These are phyloP conservation scores for Gymnoscelis rufifasciata DNA, from an alignment of 2,888 invertebrate genomes.

Conservation along the genomic window DNA sequence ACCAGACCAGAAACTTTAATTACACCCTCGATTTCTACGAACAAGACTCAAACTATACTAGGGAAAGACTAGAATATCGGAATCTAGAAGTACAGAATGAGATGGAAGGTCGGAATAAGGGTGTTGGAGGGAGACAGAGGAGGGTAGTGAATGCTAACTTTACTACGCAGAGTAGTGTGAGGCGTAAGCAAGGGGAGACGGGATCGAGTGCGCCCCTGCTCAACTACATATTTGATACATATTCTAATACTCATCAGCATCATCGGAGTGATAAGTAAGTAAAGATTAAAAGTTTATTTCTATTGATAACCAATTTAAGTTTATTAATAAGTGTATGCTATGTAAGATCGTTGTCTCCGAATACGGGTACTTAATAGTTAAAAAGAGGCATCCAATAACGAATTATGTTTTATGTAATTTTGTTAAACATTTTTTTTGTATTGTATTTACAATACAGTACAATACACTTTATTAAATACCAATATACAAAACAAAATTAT, in stretches of 20 bases:
- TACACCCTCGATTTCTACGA: constrained; percentile 45
- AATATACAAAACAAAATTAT: too few relatives aligned
- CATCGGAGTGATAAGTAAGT: constrained; percentile 68
- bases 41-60: background rate
- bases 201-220: constrained; percentile 68
- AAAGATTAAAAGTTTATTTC: too few relatives aligned
- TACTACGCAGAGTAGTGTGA: constrained; percentile 38
- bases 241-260: constrained; percentile 67
- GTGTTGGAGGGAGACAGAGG: constrained; percentile 49
- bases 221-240: constrained; percentile 72
- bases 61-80: background rate
- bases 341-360: too few relatives aligned
- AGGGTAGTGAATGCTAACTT: constrained; percentile 51
- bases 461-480: too few relatives aligned
- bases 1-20: constrained; percentile 51
- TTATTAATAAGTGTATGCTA: too few relatives aligned
- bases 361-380: too few relatives aligned
- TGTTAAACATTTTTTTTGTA: too few relatives aligned
- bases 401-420: too few relatives aligned
- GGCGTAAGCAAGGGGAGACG: constrained; percentile 60
- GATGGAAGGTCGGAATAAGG: constrained; percentile 7
- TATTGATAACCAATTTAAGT: too few relatives aligned
- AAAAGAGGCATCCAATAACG: too few relatives aligned
- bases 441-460: too few relatives aligned
- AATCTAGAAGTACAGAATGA: background rate